These are phyloP conservation scores for Ailurus styani DNA, from an alignment of 2,113 vertebrate species.

Conservation along the genomic window DNA sequence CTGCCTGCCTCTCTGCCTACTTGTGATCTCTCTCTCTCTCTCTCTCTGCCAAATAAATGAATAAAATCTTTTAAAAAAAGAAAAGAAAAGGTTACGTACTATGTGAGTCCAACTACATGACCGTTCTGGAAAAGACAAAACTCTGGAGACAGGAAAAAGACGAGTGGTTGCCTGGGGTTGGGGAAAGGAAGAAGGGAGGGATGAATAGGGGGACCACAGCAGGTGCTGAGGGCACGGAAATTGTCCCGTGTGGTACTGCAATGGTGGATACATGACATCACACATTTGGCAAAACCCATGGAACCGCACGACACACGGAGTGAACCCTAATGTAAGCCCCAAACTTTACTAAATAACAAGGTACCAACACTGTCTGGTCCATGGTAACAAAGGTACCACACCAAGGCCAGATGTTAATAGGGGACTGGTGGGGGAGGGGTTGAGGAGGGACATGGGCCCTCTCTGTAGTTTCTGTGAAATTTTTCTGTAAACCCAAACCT, in stretches of 20 bases:
- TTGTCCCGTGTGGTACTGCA: background rate
- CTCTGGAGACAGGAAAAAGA: background rate
- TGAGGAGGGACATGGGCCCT: background rate
- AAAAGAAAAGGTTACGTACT: background rate
- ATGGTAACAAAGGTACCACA: background rate
- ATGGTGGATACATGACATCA: background rate
- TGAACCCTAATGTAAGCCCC: background rate
- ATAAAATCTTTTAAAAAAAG: too few relatives aligned
- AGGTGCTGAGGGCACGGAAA: background rate
- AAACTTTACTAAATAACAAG: background rate
- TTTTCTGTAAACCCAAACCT: background rate
- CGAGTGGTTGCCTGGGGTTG: background rate
- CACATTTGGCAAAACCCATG: background rate
- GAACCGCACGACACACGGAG: background rate
- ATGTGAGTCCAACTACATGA: background rate
- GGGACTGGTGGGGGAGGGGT: background rate
- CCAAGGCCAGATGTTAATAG: background rate
- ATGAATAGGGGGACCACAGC: background rate
- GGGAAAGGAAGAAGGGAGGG: background rate
- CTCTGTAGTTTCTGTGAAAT: background rate
- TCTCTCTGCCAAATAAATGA: too few relatives aligned
- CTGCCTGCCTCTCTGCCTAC: too few relatives aligned
- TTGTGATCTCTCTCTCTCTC: too few relatives aligned
- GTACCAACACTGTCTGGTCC: background rate
- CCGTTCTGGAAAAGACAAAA: background rate